Conservation (phyloP, 1,140 invertebrate species). For the Polyergus mexicanus region DNA sequence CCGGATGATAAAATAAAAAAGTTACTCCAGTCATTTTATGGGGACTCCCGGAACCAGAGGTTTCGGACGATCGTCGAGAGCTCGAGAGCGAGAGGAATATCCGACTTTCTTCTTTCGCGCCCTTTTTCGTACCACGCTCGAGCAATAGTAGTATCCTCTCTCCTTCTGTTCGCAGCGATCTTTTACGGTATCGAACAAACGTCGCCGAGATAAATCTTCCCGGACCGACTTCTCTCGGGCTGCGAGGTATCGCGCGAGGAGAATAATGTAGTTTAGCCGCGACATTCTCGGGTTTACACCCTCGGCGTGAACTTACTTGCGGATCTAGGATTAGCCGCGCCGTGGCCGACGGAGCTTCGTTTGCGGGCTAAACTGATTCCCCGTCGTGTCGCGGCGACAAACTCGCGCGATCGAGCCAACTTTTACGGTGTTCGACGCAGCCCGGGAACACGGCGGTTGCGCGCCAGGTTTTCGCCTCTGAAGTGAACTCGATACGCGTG, state of each 20-base stretch:
- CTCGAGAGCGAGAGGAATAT: neutral
- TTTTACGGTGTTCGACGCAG: slow-evolving; percentile 10
- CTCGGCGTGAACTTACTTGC: slow-evolving; percentile 72
- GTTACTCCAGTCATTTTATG: slow-evolving; percentile 77
- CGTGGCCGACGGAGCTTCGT: slow-evolving; percentile 67
- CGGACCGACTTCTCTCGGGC: slow-evolving; percentile 54
- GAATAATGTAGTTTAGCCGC: slow-evolving; percentile 69
- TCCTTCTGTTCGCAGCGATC: slow-evolving; percentile 40
- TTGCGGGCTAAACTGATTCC: slow-evolving; percentile 72
- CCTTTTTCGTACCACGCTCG: neutral
- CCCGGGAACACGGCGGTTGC: neutral
- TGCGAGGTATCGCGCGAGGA: slow-evolving; percentile 53
- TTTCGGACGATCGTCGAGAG: slow-evolving; percentile 46
- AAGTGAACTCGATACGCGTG: neutral
- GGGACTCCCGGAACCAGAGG: slow-evolving; percentile 64
- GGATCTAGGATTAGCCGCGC: slow-evolving; percentile 72
- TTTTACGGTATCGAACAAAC: slow-evolving; percentile 75
- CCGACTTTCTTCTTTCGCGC: neutral
- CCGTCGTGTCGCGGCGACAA: slow-evolving; percentile 35
- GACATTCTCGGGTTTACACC: slow-evolving; percentile 78
- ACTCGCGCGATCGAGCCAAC: slow-evolving; percentile 25
- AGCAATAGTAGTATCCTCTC: neutral
- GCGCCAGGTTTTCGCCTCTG: neutral
- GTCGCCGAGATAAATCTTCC: slow-evolving; percentile 70
- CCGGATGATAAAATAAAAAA: slow-evolving; percentile 78